phyloP scores from a whole-genome alignment of 2,113 vertebrate species.

The Glaucomys volans region DNA sequence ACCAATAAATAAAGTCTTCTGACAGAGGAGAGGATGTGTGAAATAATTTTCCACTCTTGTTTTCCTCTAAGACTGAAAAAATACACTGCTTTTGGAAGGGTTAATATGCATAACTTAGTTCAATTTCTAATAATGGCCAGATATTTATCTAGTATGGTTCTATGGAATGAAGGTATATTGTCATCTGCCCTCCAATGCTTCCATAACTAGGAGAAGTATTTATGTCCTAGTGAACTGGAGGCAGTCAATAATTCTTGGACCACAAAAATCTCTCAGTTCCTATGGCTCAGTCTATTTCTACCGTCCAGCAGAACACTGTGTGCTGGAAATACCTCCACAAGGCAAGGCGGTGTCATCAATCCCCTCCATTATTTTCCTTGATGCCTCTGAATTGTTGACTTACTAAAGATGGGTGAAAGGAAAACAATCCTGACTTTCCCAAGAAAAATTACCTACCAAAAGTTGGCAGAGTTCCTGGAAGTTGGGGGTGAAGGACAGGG shows the following conservation, averaged over 20 bases:
- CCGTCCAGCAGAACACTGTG: not conserved
- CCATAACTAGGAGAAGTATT: constrained; percentile 15
- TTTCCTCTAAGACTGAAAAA: not conserved
- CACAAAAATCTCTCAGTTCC: constrained; percentile 30
- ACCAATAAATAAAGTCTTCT: not conserved
- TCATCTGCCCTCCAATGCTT: not conserved
- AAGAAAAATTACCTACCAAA: not conserved
- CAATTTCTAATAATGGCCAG: not conserved
- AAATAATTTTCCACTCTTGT: not conserved
- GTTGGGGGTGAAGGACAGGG: no score
- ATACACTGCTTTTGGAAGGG: not conserved
- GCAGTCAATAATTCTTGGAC: constrained; percentile 36
- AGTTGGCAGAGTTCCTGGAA: not conserved
- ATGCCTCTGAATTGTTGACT: not conserved
- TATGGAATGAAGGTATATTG: constrained; percentile 28
- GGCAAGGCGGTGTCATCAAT: not conserved
- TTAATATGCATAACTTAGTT: not conserved
- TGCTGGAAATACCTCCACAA: not conserved
- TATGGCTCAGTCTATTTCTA: not conserved
- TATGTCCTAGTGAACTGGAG: constrained; percentile 20
- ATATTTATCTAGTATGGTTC: not conserved
- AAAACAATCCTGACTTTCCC: not conserved
- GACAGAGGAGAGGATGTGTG: not conserved
- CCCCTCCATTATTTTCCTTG: not conserved
- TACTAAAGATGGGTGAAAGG: not conserved